Percentiles rank a stretch among this genome's conserved stretches.
Conservation (phyloP, 2,888 invertebrate species). For the Drosophila rellima region DNA sequence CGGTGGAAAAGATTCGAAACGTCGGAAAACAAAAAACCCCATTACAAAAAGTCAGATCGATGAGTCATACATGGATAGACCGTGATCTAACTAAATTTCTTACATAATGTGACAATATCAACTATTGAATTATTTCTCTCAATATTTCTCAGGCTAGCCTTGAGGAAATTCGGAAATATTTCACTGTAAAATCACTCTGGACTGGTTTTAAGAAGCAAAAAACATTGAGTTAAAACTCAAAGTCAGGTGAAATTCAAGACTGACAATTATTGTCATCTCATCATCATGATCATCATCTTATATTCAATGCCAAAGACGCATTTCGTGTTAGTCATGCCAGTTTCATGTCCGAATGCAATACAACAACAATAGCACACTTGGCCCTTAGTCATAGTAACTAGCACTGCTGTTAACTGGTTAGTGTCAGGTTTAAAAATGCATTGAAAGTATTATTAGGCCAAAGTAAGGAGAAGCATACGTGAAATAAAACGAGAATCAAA, state of each 20-base stretch:
- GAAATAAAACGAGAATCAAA: conserved; percentile 61
- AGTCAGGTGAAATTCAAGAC: conserved; percentile 63
- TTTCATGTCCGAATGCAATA: conserved; percentile 57
- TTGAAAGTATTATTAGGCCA: conserved; percentile 50
- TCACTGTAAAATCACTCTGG: conserved; percentile 7
- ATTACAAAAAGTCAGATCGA: conserved; percentile 1
- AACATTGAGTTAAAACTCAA: conserved; percentile 35
- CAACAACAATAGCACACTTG: conserved; percentile 10
- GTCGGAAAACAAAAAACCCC: conserved; percentile 6
- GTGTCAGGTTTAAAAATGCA: conserved; percentile 38
- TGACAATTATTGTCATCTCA: conserved; percentile 40
- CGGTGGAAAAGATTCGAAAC: background rate
- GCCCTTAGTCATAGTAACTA: conserved; percentile 70
- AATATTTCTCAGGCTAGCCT: conserved; percentile 19
- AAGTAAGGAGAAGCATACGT: conserved; percentile 47
- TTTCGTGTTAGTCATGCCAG: conserved; percentile 63
- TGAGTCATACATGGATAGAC: conserved; percentile 31
- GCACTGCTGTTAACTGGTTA: conserved; percentile 67
- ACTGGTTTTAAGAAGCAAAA: conserved; percentile 32
- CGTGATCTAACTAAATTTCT: conserved; percentile 22
- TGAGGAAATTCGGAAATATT: conserved; percentile 24
- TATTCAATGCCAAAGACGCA: conserved; percentile 63
- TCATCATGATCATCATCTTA: conserved; percentile 19
- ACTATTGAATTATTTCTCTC: conserved; percentile 7
- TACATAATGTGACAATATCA: conserved; percentile 10